Percentiles rank a stretch among this genome's conserved stretches.
Conservation (phyloP, 2,797 vertebrate species). For the Alosa sapidissima region DNA sequence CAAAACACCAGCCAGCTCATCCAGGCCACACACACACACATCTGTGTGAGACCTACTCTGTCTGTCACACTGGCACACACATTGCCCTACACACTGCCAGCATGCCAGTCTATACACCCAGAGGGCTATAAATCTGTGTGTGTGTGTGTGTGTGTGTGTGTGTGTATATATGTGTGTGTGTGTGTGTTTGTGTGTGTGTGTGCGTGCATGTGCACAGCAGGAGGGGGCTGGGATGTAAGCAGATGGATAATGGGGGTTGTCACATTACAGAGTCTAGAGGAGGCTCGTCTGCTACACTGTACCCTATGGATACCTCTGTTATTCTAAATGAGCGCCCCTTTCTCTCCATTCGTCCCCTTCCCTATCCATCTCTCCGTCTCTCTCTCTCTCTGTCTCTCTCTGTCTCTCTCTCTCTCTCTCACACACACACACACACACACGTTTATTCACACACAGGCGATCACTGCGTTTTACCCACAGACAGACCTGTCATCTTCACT, state of each 20-base stretch:
- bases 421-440: neutral
- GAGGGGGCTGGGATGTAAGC: constrained; percentile 64
- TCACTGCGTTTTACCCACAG: neutral
- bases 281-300: constrained; percentile 60
- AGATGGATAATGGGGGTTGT: constrained; percentile 76
- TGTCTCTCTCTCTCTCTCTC: neutral
- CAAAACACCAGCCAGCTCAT: constrained; percentile 52
- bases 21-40: constrained; percentile 16
- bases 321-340: constrained; percentile 28
- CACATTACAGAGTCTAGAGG: constrained; percentile 70
- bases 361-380: constrained; percentile 19
- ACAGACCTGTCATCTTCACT: constrained; percentile 12
- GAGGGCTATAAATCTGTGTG: constrained; percentile 26
- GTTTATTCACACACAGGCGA: neutral
- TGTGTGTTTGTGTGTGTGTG: constrained; percentile 36
- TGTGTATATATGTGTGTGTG: constrained; percentile 34
- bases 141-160: constrained; percentile 14
- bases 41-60: neutral
- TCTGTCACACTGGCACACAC: constrained; percentile 43
- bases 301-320: constrained; percentile 38
- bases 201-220: constrained; percentile 25
- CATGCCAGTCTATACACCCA: constrained; percentile 61
- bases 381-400: neutral
- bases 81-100: constrained; percentile 59
- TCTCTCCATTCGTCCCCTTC: neutral